These are phyloP conservation scores for Prunella strophiata DNA, from an alignment of 2,797 vertebrate genomes.

Conservation along the genomic window DNA sequence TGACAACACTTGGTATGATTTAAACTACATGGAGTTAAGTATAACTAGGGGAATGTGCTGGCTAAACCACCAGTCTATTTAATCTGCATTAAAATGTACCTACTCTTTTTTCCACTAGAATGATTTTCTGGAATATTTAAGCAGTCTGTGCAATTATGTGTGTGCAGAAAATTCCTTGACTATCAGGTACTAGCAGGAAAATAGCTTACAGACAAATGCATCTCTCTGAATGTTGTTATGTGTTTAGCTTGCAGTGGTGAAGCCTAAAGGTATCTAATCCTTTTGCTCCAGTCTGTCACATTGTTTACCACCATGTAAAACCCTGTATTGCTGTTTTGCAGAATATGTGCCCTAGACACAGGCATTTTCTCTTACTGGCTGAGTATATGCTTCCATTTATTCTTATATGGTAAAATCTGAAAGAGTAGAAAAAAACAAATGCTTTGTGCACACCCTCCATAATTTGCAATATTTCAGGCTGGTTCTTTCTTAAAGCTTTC, in stretches of 20 bases:
- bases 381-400: neutral
- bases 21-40: neutral
- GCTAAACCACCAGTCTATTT: neutral
- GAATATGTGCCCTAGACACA: neutral
- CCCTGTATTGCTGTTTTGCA: neutral
- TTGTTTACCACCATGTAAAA: neutral
- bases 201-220: conserved; percentile 7
- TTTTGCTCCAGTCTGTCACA: neutral
- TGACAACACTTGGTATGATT: neutral
- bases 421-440: neutral
- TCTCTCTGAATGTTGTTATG: neutral
- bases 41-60: neutral
- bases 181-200: conserved; percentile 31
- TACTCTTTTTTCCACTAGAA: neutral
- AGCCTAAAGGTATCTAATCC: conserved; percentile 6
- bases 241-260: neutral
- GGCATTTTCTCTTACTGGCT: neutral
- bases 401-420: neutral
- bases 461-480: neutral
- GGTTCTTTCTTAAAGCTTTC: neutral
- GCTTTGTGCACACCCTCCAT: neutral
- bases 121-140: neutral
- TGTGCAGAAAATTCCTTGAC: neutral
- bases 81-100: neutral
- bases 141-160: neutral